Percentiles rank a stretch among this genome's conserved stretches.
phyloP scores from a whole-genome alignment of 2,797 vertebrate species.

The Dipus sagitta region DNA sequence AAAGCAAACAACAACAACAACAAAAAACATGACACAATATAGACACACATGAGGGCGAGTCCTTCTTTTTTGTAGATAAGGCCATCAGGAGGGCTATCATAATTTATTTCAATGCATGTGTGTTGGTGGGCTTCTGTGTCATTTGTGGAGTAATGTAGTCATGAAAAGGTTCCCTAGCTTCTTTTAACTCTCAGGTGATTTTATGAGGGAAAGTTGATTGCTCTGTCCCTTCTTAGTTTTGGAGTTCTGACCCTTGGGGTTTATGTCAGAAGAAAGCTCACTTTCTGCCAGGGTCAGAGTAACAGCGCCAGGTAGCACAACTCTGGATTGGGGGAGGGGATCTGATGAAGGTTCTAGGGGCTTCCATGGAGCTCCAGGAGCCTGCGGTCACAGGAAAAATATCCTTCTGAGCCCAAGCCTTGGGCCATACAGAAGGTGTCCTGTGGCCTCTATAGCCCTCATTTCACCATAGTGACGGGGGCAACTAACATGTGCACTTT shows the following conservation, averaged over 20 bases:
- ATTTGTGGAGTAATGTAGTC: background rate
- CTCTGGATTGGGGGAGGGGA: background rate
- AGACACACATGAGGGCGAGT: background rate
- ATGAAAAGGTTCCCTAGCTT: background rate
- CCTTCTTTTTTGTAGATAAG: background rate
- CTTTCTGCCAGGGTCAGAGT: background rate
- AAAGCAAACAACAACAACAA: too few relatives aligned
- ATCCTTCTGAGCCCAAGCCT: background rate
- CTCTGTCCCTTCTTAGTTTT: background rate
- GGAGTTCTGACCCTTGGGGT: background rate
- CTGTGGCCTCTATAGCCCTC: background rate
- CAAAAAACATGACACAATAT: background rate
- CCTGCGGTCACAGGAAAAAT: background rate
- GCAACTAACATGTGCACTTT: background rate
- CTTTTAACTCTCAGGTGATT: background rate
- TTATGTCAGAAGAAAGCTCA: background rate
- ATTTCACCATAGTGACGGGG: background rate
- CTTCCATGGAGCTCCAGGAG: background rate
- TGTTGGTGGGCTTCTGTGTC: background rate
- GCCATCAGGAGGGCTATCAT: background rate
- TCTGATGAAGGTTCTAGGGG: background rate
- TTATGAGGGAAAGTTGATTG: background rate
- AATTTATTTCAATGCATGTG: background rate
- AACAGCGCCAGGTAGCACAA: background rate
- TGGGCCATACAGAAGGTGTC: background rate